A percentile compares a stretch with the other conserved stretches of the same genome.
These are phyloP conservation scores for Scolopax mira DNA, from an alignment of 2,113 vertebrate species.

Conservation along the genomic window DNA sequence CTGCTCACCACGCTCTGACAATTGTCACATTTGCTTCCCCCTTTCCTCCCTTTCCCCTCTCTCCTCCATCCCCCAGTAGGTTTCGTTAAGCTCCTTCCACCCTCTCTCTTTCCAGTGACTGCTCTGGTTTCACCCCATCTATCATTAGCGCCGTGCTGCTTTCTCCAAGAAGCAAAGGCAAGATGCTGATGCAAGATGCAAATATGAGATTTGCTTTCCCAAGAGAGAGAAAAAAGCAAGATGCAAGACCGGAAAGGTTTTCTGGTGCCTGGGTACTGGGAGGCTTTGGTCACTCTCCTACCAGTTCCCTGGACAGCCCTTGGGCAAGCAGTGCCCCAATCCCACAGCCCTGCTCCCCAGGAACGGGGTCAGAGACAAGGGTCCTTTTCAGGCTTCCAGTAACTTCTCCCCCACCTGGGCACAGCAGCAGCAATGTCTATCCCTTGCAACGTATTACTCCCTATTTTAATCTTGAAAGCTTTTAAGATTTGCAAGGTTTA, in stretches of 20 bases:
- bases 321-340: fast-evolving
- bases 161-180: background rate
- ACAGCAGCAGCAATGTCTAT: background rate
- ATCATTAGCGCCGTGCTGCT: background rate
- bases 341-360: background rate
- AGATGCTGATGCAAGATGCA: no score
- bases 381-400: background rate
- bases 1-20: background rate
- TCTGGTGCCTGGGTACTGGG: background rate
- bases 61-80: background rate
- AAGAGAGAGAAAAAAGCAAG: background rate
- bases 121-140: background rate
- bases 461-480: background rate
- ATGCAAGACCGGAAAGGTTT: background rate
- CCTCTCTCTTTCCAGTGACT: background rate
- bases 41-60: background rate
- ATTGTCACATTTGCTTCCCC: constrained; percentile 3
- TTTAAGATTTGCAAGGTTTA: background rate
- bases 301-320: background rate
- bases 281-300: background rate
- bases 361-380: background rate
- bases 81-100: background rate
- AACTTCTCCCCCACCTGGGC: background rate
- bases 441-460: background rate
- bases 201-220: background rate